Percentiles rank a stretch among this genome's conserved stretches.
These are phyloP conservation scores for Trigoniulus corallinus DNA, from an alignment of 1,140 invertebrate genomes.

Conservation along the genomic window DNA sequence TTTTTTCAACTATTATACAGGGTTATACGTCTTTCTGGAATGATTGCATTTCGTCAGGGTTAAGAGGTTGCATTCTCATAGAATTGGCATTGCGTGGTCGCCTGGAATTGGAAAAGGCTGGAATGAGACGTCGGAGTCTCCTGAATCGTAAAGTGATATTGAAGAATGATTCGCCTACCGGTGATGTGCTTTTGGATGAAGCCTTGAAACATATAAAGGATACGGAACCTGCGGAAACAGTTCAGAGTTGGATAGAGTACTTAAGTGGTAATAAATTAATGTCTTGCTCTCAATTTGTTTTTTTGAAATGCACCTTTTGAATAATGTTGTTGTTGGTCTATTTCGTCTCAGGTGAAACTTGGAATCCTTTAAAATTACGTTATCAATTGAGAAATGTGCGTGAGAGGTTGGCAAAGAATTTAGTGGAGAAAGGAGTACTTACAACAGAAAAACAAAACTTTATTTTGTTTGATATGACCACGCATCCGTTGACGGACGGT, in stretches of 20 bases:
- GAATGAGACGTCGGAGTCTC: conserved; percentile 82
- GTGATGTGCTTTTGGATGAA: conserved; percentile 95
- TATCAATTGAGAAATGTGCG: conserved; percentile 98
- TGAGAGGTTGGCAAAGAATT: conserved; percentile 95
- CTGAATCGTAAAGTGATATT: conserved; percentile 53
- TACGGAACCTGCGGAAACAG: conserved; percentile 89
- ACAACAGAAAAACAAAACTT: conserved; percentile 99
- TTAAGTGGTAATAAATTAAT: conserved; percentile 58
- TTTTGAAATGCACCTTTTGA: no score
- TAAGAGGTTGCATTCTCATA: conserved; percentile 95
- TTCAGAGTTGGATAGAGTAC: conserved; percentile 99
- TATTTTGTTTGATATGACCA: conserved; percentile 99
- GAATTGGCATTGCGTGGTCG: conserved; percentile 87
- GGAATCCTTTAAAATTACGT: conserved; percentile 96
- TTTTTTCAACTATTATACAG: no score
- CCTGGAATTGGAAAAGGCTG: conserved; percentile 89
- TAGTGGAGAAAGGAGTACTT: conserved; percentile 99
- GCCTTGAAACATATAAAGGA: conserved; percentile 96
- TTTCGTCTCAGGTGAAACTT: conserved; percentile 98
- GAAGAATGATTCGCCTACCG: conserved; percentile 81
- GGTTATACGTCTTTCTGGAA: conserved; percentile 99
- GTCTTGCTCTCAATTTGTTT: no score
- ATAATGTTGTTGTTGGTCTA: background rate
- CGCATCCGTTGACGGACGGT: conserved; percentile 93
- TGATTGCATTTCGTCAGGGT: conserved; percentile 97